Evolutionary conservation across 2,113 vertebrate genomes (phyloP).

Genomic region (Neodontobutis hainanensis): DNA sequence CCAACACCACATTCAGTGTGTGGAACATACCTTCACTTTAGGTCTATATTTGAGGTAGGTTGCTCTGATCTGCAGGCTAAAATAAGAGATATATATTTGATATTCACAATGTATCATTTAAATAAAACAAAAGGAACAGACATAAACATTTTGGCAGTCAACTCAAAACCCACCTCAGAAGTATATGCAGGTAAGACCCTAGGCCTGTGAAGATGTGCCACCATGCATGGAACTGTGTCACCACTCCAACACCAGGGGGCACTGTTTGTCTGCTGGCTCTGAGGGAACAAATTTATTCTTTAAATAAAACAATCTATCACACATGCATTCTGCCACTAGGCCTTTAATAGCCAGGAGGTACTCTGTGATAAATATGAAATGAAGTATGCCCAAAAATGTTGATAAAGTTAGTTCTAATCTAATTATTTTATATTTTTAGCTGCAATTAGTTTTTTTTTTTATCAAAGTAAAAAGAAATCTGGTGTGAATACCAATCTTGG

Average conservation of each 20-base stretch:
- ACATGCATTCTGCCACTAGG: too few relatives aligned
- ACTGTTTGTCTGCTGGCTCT: conserved; percentile 85
- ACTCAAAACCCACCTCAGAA: conserved; percentile 85
- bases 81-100: background rate
- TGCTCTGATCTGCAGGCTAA: conserved; percentile 93
- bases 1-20: background rate
- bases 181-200: conserved; percentile 95
- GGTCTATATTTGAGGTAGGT: conserved; percentile 94
- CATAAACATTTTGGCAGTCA: too few relatives aligned
- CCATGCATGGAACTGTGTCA: conserved; percentile 97
- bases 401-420: too few relatives aligned
- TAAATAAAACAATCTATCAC: too few relatives aligned
- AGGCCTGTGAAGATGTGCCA: conserved; percentile 98
- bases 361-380: too few relatives aligned
- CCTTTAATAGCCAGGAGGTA: too few relatives aligned
- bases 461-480: too few relatives aligned
- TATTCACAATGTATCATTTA: background rate
- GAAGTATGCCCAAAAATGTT: too few relatives aligned
- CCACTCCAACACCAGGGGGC: conserved; percentile 84
- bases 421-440: too few relatives aligned
- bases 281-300: conserved; percentile 7
- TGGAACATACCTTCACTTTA: conserved; percentile 88
- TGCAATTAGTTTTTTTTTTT: too few relatives aligned
- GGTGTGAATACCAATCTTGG: too few relatives aligned
- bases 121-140: too few relatives aligned